Conservation (phyloP, 2,113 vertebrate genomes). For the Seriola aureovittata region DNA sequence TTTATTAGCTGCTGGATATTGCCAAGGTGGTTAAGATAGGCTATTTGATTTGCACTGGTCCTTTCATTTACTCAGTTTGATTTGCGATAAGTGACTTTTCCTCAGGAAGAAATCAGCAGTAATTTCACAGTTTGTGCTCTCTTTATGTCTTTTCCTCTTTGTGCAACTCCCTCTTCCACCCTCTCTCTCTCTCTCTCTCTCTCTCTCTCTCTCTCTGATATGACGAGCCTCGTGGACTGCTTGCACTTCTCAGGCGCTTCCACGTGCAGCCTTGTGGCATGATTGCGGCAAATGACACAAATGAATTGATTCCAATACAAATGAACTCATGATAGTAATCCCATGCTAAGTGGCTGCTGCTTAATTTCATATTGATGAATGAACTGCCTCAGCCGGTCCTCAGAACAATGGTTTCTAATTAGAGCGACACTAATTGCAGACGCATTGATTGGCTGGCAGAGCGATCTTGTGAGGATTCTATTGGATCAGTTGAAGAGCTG, state of each 20-base stretch:
- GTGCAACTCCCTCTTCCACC: background rate
- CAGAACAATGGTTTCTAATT: conserved; percentile 80
- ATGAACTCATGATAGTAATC: conserved; percentile 75
- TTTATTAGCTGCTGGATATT: conserved; percentile 69
- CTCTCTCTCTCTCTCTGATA: conserved; percentile 12
- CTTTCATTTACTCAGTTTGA: conserved; percentile 73
- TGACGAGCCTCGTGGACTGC: conserved; percentile 13
- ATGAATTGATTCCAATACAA: conserved; percentile 77
- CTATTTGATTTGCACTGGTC: conserved; percentile 70
- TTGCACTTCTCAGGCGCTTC: conserved; percentile 33
- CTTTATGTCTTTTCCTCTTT: conserved; percentile 21
- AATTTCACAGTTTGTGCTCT: conserved; percentile 68
- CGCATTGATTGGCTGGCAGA: conserved; percentile 68
- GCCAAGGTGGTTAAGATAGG: conserved; percentile 62
- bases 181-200: background rate
- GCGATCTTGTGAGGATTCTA: conserved; percentile 34
- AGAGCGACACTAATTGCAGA: conserved; percentile 72
- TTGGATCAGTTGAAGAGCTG: conserved; percentile 39
- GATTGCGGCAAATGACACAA: conserved; percentile 55
- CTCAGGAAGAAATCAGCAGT: conserved; percentile 54
- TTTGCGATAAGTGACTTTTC: conserved; percentile 72
- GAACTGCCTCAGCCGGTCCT: conserved; percentile 58
- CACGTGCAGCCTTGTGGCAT: conserved; percentile 38
- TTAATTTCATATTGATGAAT: conserved; percentile 82
- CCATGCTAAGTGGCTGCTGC: conserved; percentile 76